These are phyloP conservation scores for Agrochola macilenta DNA, from an alignment of 2,888 invertebrate genomes.

Conservation along the genomic window DNA sequence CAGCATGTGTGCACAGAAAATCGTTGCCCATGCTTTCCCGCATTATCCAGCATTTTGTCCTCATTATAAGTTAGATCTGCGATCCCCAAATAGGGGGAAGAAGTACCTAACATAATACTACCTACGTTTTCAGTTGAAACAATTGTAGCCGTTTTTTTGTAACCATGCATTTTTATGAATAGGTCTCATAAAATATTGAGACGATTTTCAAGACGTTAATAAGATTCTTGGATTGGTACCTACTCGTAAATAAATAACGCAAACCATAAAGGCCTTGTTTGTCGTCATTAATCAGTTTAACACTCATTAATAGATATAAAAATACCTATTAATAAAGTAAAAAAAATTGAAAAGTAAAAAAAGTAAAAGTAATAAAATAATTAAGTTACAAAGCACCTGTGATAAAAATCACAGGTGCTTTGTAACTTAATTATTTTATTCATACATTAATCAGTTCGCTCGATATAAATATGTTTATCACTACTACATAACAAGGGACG, in stretches of 20 bases:
- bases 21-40: slow-evolving; percentile 43
- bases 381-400: slow-evolving; percentile 9
- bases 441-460: slow-evolving; percentile 29
- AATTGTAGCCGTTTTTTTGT: slow-evolving; percentile 11
- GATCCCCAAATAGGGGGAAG: slow-evolving; percentile 32
- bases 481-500: slow-evolving; percentile 50
- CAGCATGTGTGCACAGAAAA: slow-evolving; percentile 39
- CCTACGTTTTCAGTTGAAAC: slow-evolving; percentile 29
- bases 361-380: slow-evolving; percentile 24
- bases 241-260: slow-evolving; percentile 8
- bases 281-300: slow-evolving; percentile 37
- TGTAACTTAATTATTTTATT: slow-evolving; percentile 19
- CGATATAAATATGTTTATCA: slow-evolving; percentile 34
- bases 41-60: slow-evolving; percentile 40
- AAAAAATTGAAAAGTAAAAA: too few species aligned
- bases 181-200: not conserved
- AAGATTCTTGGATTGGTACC: not conserved
- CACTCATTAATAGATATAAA: not conserved
- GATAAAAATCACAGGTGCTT: slow-evolving; percentile 4
- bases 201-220: slow-evolving; percentile 17
- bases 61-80: slow-evolving; percentile 51
- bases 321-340: too few species aligned
- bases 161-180: slow-evolving; percentile 7
- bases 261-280: slow-evolving; percentile 10
- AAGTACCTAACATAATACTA: slow-evolving; percentile 26